These are phyloP conservation scores for Apamea sordens DNA, from an alignment of 2,888 invertebrate species.

Conservation along the genomic window DNA sequence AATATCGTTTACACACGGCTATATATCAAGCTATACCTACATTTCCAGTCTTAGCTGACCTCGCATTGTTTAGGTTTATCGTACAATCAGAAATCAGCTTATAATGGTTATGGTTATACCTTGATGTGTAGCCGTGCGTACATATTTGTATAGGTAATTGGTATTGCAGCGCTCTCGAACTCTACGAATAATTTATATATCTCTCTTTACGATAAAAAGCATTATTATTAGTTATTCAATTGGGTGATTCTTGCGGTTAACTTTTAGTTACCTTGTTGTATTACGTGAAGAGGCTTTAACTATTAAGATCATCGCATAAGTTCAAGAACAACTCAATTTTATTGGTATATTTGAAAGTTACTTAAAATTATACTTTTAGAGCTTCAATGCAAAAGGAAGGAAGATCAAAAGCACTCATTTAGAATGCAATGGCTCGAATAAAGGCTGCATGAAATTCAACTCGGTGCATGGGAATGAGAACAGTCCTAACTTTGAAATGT, in stretches of 20 bases:
- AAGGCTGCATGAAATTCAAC: conserved; percentile 43
- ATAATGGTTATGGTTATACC: no score
- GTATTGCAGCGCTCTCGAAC: conserved; percentile 22
- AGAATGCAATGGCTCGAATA: conserved; percentile 42
- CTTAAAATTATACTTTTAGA: conserved; percentile 22
- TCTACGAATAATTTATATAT: conserved; percentile 25
- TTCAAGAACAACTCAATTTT: conserved; percentile 10
- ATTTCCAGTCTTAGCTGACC: no score
- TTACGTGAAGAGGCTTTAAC: conserved; percentile 14
- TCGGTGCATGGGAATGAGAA: conserved; percentile 27
- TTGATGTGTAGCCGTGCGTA: not conserved
- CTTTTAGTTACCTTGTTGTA: not conserved
- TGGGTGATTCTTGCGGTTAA: conserved; percentile 28
- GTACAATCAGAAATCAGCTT: no score
- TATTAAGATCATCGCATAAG: conserved; percentile 1
- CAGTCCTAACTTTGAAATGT: conserved; percentile 21
- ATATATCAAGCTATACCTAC: not conserved
- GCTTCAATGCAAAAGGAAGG: conserved; percentile 6
- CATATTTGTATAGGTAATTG: conserved; percentile 29
- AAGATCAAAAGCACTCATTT: conserved; percentile 40
- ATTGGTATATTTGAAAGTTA: conserved; percentile 1
- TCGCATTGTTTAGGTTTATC: no score
- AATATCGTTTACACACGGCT: not conserved
- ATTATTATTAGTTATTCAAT: conserved; percentile 42
- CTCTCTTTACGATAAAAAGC: conserved; percentile 24